Base-by-base conservation (phyloP, 2,888 invertebrate species). In the Tuta absoluta region DNA sequence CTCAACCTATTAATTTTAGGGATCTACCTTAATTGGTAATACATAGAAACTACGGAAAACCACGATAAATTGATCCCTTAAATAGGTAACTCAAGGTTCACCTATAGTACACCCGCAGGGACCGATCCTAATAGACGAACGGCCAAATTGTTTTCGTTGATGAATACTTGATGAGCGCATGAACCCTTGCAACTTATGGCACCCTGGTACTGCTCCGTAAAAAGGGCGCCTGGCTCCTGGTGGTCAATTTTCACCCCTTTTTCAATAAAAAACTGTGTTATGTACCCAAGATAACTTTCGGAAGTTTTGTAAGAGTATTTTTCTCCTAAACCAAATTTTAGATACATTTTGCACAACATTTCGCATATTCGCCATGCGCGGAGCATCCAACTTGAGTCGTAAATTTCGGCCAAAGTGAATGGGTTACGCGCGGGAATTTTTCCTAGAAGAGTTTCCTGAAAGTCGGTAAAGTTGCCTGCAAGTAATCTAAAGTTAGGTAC, bases 401-500 rank as follows among this genome's bases (percentile, higher is more conserved):
- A 90, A 89, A 90, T 89, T 87, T 78, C 76, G 82, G 75, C 84
- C 79, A 77, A 81, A 81, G 79, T 78, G 86, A 87, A 88, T 85
- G 82, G 86, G 86, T 82, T 82, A 82, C 85, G 80, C 76, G 75
- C 76, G 81, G 82, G 79, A 82, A 82, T 85, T 84, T 80, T 84
- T 82, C 79, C 77, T 66, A 72, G 75, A 74, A 79, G 84, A 86
- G 81, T 86, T 80, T 77, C 79, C 79, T 78, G 79, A 78, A 84
- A 84, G 80, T 82, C 82, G 81, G 83, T 80, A 83, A 88, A 88
- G 78, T 90, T 88, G 84, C 61, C 61, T 85, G 90, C 87, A 90
- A 91, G 91, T 91, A 91, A 91, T 91, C 91, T 91, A 91, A 91
- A 91, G 85, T 91, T 91, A 85, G 89, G 86, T 89, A 86, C 85